Base-by-base conservation (phyloP, 1,140 invertebrate genomes). In the Phthorimaea operculella region DNA sequence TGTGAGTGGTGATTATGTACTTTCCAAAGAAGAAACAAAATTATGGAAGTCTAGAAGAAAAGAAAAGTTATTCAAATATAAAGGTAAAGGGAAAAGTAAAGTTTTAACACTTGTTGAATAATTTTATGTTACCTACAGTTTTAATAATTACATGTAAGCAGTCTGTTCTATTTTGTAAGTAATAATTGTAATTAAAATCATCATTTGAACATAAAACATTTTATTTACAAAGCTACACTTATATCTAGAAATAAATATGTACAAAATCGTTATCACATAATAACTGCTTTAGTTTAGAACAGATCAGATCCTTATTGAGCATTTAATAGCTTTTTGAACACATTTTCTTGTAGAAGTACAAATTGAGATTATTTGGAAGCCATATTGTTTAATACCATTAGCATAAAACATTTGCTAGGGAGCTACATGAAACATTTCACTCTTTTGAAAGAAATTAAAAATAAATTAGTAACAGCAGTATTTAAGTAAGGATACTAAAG, bases 51-150 rank as follows among this genome's bases (percentile, higher is more conserved):
- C 77, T 5, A 66, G 77, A 36, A 63, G 80, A 63, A 83, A 78
- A 75, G 76, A 81, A 52, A 80, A 82, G 54, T n/a, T 83, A 16
- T 82, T 70, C 48, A 79, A 74, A 67, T 82, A 82, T 33, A 80
- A 74, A 62, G 54, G 52, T 0, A 60, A 74, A 33, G 63, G 59
- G 39, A 70, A 66, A 44, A 68, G 54, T 58, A 66, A 72, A 45
- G 49, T 68, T 15, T 58, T 78, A 34, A 64, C 61, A 17, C 58
- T 63, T 56, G 50, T 33, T 9, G 48, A 55, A 39, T 55, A 49
- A 55, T n/a, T 51, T 16, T 47, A 28, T 4, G 6, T 6, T 28
- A 28, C 21, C 21, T 28, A 28, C 21, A 28, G 2, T 28, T 28
- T 2, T 28, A 6, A 28, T n/a, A n/a, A n/a, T n/a, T n/a, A 28